A percentile compares a stretch with the other conserved stretches of the same genome.
These are phyloP conservation scores for Emydoidea blandingii DNA, from an alignment of 2,797 vertebrate species.

Conservation along the genomic window DNA sequence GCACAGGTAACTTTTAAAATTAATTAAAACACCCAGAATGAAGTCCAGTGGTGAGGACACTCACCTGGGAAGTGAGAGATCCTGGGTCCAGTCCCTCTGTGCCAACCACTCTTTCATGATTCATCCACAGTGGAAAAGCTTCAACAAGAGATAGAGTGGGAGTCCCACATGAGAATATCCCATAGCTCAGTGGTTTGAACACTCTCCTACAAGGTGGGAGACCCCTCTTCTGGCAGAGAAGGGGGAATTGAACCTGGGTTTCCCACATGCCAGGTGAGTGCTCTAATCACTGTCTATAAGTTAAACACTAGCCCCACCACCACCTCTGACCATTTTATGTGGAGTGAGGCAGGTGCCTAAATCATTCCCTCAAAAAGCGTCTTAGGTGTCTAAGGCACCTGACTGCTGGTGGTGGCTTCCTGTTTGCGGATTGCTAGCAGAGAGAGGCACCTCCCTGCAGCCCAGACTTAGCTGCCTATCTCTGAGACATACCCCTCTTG, in stretches of 20 bases:
- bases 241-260: neutral
- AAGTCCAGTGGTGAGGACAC: neutral
- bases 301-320: neutral
- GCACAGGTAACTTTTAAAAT: rapidly evolving
- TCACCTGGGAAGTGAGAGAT: no score
- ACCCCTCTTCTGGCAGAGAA: neutral
- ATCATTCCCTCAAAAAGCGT: neutral
- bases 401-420: neutral
- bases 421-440: neutral
- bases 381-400: neutral
- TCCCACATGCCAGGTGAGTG: neutral
- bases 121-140: neutral
- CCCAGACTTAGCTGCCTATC: neutral
- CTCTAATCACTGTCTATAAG: neutral
- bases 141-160: neutral
- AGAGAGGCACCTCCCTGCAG: neutral
- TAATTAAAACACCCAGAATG: neutral
- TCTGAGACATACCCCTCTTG: neutral
- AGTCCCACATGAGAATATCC: neutral
- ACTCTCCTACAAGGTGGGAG: neutral
- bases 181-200: neutral
- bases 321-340: neutral
- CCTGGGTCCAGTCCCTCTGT: no score
- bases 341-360: neutral
- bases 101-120: neutral